Base-by-base conservation (phyloP, 2,797 vertebrate species). In the Otus scops region DNA sequence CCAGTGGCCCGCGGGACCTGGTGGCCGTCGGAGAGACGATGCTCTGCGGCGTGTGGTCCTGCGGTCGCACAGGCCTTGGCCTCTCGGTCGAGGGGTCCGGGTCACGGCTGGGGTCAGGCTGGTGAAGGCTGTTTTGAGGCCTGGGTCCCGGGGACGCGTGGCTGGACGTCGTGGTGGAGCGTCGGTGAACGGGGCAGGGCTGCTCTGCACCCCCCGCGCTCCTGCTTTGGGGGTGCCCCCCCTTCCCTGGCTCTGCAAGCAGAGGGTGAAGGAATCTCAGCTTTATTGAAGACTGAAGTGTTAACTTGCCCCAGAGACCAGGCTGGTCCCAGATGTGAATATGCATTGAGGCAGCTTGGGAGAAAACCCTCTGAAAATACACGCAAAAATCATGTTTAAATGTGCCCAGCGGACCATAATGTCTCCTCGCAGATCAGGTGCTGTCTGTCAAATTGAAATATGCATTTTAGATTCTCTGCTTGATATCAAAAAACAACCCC, bases 361-460 rank as follows among this genome's bases (percentile, higher is more conserved):
- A 57, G 67, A 87, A 84, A 74, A 45, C 23, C 10, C 73, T 61
- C 73, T 59, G 68, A 65, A 95, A 85, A 83, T 36, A 68, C 27
- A 12, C 53, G 30, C 53, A 60, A 69, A 94, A 92, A 73, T 83
- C 27, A 64, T 86, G 89, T 96, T 95, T 95, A 97, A 97, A 95
- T 95, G 97, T 96, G 96, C 97, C 94, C 97, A 96, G 92, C 17
- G 74, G 96, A 97, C 91, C 74, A 4, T 95, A 97, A 94, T 97
- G 89, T 87, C 92, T 96, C 88, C 92, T 96, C 94, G 87, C 83
- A 39, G 19, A 95, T 71, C 28, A 39, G 81, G 91, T 89, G 89
- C 94, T 92, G 95, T 94, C 96, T 97, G 97, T 98, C 97, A 97
- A 19, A 96, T 97, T 77, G 95, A 95, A 98, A 97, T 97, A 96